These are phyloP conservation scores for Okapia johnstoni DNA, from an alignment of 2,113 vertebrate genomes.

Conservation along the genomic window DNA sequence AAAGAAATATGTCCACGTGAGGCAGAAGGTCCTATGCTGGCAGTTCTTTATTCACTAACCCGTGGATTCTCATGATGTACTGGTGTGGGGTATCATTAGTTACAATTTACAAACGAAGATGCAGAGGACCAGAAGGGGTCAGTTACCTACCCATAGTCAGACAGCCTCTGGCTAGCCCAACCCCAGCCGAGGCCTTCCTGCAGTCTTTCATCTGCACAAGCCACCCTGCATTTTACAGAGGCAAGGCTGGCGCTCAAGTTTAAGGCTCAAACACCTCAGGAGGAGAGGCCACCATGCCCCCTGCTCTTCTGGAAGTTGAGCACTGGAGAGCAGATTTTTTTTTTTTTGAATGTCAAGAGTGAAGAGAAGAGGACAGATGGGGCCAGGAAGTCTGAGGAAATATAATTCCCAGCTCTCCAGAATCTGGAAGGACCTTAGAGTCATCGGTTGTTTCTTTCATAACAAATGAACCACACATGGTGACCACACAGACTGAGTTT, in stretches of 20 bases:
- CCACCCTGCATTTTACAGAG: not conserved
- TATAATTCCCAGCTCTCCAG: not conserved
- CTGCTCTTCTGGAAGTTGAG: not conserved
- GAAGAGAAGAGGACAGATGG: not conserved
- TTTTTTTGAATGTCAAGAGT: not conserved
- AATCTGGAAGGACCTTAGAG: not conserved
- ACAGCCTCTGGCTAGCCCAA: not conserved
- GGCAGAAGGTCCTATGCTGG: not conserved
- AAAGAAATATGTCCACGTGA: not conserved
- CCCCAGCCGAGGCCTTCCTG: not conserved
- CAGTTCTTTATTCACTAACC: not conserved
- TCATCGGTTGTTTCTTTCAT: not conserved
- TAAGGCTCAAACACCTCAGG: not conserved
- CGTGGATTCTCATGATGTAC: not conserved
- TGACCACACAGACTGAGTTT: not conserved
- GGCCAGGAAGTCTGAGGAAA: not conserved
- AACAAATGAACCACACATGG: not conserved
- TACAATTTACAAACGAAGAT: not conserved
- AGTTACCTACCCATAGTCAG: not conserved
- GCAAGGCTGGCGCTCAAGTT: not conserved
- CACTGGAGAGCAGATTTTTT: not conserved
- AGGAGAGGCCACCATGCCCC: not conserved
- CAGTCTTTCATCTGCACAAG: not conserved
- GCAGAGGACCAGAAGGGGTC: not conserved
- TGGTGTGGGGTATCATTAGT: fast-evolving